Conservation (phyloP, 2,888 invertebrate species). For the Gastrophysa polygoni region DNA sequence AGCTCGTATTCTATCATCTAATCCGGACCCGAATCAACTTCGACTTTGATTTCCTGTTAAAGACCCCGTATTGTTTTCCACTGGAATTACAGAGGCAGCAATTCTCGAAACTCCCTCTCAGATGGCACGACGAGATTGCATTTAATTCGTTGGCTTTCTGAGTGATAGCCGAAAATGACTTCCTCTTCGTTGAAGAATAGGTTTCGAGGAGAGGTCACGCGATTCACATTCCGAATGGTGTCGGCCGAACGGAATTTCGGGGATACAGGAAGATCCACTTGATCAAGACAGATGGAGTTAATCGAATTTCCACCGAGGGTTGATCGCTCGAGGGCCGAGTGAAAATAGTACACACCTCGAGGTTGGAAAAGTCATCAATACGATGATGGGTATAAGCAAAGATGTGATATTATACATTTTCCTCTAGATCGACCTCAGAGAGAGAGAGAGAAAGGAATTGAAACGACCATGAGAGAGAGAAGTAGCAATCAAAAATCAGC, state of each 20-base stretch:
- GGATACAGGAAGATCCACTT: constrained; percentile 4
- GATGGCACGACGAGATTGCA: constrained; percentile 30
- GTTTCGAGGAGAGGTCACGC: constrained; percentile 26
- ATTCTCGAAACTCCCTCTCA: constrained; percentile 23
- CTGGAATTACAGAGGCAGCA: constrained; percentile 20
- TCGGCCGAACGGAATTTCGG: constrained; percentile 23
- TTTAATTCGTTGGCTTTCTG: constrained; percentile 32
- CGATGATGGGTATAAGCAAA: no score
- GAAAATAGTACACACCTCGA: constrained; percentile 7
- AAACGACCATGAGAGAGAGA: no score
- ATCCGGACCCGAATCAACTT: constrained; percentile 9
- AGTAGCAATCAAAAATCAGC: no score
- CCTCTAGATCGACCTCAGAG: no score
- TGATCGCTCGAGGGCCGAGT: not conserved
- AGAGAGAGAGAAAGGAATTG: no score
- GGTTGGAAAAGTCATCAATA: not conserved
- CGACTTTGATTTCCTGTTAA: constrained; percentile 26
- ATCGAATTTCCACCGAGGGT: not conserved
- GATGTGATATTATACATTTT: no score
- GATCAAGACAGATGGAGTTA: not conserved
- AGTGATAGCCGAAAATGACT: constrained; percentile 34
- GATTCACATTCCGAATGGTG: constrained; percentile 21
- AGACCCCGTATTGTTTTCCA: constrained; percentile 26
- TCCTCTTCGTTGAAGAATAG: constrained; percentile 27
- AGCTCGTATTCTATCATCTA: no score